phyloP scores from a whole-genome alignment of 2,113 vertebrate genomes.

The Trogon melanurus region DNA sequence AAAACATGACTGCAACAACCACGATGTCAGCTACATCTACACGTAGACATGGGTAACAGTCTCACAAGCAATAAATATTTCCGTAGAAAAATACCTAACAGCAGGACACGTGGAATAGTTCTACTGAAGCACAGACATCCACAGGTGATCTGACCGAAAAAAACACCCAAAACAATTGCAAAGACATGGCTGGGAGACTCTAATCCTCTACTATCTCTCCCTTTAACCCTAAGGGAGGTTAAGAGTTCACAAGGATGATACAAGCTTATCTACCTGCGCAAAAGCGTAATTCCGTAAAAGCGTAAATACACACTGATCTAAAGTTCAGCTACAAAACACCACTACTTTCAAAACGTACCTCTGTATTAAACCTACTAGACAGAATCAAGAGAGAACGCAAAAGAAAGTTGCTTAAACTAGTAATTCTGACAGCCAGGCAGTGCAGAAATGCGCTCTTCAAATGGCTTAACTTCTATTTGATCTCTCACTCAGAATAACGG shows the following conservation, averaged over 20 bases:
- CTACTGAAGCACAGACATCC: background rate
- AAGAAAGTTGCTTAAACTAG: background rate
- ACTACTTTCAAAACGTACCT: background rate
- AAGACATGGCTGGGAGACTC: background rate
- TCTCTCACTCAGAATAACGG: background rate
- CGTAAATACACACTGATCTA: background rate
- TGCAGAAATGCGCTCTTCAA: background rate
- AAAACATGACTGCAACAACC: background rate
- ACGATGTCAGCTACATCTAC: background rate
- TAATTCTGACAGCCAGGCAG: background rate
- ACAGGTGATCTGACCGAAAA: constrained; percentile 3
- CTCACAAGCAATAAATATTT: background rate
- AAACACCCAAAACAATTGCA: background rate
- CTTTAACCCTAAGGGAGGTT: background rate
- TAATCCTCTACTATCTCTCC: background rate
- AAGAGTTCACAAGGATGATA: constrained; percentile 17
- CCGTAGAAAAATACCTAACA: background rate
- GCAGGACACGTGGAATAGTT: background rate
- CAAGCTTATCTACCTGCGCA: background rate
- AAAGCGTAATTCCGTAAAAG: background rate
- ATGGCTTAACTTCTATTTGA: background rate
- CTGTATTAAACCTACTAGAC: background rate
- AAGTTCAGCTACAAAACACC: background rate
- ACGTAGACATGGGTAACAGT: background rate
- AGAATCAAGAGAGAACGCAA: background rate